Evolutionary conservation across 2,888 invertebrate species (phyloP).

Genomic region (Diplolepis rosae): DNA sequence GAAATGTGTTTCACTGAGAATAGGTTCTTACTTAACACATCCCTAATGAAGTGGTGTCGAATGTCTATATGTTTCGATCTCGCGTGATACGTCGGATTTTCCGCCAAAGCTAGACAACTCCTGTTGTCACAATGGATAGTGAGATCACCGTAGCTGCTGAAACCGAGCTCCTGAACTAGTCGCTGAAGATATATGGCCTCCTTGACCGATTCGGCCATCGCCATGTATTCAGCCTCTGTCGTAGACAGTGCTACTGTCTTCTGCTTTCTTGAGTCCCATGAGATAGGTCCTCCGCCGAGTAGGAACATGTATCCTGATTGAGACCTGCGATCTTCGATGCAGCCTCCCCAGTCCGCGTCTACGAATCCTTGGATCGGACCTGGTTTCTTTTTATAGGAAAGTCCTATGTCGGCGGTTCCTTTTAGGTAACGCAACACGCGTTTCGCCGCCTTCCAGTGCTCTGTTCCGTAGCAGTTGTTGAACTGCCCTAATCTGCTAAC

Average conservation of each 20-base stretch:
- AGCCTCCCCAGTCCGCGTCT: constrained; percentile 34
- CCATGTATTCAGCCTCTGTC: background rate
- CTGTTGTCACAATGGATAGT: constrained; percentile 11
- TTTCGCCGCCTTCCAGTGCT: constrained; percentile 30
- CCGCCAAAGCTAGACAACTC: too few species aligned
- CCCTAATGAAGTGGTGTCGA: too few species aligned
- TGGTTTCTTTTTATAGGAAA: background rate
- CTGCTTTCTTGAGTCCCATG: constrained; percentile 29
- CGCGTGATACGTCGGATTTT: too few species aligned
- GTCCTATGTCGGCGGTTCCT: constrained; percentile 3
- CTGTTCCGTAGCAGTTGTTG: background rate
- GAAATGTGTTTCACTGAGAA: background rate
- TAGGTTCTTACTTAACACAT: too few species aligned
- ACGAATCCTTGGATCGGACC: constrained; percentile 11
- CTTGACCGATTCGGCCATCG: background rate
- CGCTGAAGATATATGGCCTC: constrained; percentile 22
- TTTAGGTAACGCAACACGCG: constrained; percentile 15
- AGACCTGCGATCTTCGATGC: constrained; percentile 6
- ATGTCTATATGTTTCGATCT: too few species aligned
- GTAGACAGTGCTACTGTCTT: background rate
- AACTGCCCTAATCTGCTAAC: background rate
- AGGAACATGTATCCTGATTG: constrained; percentile 23
- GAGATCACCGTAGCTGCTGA: background rate
- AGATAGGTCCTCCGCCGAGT: constrained; percentile 8
- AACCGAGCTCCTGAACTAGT: constrained; percentile 22